Evolutionary conservation across 2,797 vertebrate species (phyloP), one percentile per base, ranked within the genome.

Genomic region (Gambusia yucatana): DNA sequence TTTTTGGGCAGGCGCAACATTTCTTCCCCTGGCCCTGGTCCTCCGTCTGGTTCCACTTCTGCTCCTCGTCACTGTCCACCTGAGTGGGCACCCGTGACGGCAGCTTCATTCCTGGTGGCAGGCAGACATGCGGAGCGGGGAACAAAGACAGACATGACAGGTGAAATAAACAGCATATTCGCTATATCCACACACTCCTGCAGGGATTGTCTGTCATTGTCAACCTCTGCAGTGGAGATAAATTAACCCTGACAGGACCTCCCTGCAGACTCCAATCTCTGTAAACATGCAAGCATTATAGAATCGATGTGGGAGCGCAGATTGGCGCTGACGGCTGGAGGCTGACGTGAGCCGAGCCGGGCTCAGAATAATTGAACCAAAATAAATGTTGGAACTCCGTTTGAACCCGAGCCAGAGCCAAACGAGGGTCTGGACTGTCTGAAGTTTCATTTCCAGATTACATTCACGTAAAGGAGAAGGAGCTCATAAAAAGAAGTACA

Each of bases 1-100:
- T 99, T 90, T 99, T 99, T 3, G 98, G 98, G 46, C 98, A 99
- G 80, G 97, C 90, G 28, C 98, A 99, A 86, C 98, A 99, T 0
- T 94, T 94, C 0, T 94, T 95, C 0, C 90, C 91, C 0, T 93
- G 88, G 5, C 97, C 97, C n/a, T 96, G 96, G 0, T 93, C 94
- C 72, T 97, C 97, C 0, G 96, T 99, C 91, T 97, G 96, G 82
- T 99, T 99, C 95, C 95, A 93, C 83, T 95, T 95, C 63, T 96
- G 94, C 81, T 96, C 95, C 85, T 96, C 95, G 4, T 95, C 93
- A 20, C 84, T 95, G 91, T 96, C 95, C 84, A 95, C 90, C 87
- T 76, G 97, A 86, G 83, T 98, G 93, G 88, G 97, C 90, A 96
- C 95, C 92, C 8, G 95, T 63, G 97, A 97, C 0, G 98, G 98